These are phyloP conservation scores for Axea sp. DNA, from an alignment of 2,888 invertebrate genomes.

Conservation along the genomic window DNA sequence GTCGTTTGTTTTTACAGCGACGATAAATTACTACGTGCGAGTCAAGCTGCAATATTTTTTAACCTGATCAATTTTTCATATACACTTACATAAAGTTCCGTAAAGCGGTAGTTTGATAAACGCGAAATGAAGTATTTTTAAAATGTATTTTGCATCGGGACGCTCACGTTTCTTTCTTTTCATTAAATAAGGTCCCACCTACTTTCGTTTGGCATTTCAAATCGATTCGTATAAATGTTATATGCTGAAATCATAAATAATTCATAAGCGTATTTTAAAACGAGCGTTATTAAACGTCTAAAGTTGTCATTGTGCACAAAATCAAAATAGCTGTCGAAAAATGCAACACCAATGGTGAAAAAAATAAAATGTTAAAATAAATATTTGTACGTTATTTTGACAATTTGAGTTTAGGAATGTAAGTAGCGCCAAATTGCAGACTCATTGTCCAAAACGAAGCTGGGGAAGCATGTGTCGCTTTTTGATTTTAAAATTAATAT, in stretches of 20 bases:
- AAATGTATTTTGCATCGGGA: no score
- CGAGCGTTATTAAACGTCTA: constrained; percentile 19
- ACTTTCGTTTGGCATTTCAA: constrained; percentile 12
- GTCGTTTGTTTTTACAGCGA: constrained; percentile 11
- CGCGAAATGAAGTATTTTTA: no score
- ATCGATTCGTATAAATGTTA: constrained; percentile 24
- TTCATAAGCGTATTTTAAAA: constrained; percentile 7
- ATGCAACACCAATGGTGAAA: no score
- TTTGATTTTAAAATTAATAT: no score
- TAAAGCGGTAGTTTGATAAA: no score
- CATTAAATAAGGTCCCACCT: constrained; percentile 4
- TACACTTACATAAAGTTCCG: background rate
- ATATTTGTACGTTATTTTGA: no score
- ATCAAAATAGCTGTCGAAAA: background rate
- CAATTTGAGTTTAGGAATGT: no score
- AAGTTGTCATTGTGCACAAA: background rate
- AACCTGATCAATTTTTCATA: constrained; percentile 20
- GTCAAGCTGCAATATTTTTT: background rate
- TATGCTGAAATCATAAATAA: constrained; percentile 34
- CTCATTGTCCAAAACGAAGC: no score
- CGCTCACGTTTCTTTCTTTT: background rate
- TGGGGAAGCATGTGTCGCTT: no score
- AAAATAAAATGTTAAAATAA: no score
- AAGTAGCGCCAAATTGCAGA: no score
- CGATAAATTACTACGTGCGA: constrained; percentile 20